These are phyloP conservation scores for Pseudomugil gertrudae DNA, from an alignment of 2,797 vertebrate genomes.

Conservation along the genomic window DNA sequence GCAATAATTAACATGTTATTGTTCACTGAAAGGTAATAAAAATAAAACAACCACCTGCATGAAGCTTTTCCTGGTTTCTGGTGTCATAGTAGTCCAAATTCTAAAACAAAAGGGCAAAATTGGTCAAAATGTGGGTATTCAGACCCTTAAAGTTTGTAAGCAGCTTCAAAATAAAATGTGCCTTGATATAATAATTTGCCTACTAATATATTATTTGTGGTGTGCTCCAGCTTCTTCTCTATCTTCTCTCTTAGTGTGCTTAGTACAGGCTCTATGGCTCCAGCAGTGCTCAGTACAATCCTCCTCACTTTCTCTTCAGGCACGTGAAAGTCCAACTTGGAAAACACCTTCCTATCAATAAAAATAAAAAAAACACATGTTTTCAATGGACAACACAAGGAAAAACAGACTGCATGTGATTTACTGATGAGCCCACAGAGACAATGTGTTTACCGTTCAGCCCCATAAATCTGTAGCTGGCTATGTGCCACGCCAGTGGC, in stretches of 20 bases:
- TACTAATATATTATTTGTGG: constrained; percentile 47
- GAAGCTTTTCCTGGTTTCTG: constrained; percentile 58
- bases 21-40: background rate
- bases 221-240: constrained; percentile 62
- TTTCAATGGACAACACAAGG: constrained; percentile 31
- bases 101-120: constrained; percentile 51
- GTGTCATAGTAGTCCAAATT: constrained; percentile 79
- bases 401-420: constrained; percentile 13
- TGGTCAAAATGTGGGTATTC: constrained; percentile 4
- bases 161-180: background rate
- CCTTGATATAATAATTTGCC: background rate
- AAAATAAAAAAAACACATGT: constrained; percentile 14
- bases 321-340: constrained; percentile 81
- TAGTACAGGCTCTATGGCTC: constrained; percentile 80
- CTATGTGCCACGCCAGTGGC: constrained; percentile 29
- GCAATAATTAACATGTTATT: background rate
- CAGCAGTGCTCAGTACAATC: constrained; percentile 72
- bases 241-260: constrained; percentile 78
- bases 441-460: constrained; percentile 24
- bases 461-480: constrained; percentile 44
- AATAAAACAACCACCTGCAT: constrained; percentile 66
- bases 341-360: constrained; percentile 84
- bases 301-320: constrained; percentile 76
- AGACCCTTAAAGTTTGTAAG: background rate
- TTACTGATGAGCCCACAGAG: constrained; percentile 27